Evolutionary conservation across 2,113 vertebrate species (phyloP).

Genomic region (Hyaena hyaena): DNA sequence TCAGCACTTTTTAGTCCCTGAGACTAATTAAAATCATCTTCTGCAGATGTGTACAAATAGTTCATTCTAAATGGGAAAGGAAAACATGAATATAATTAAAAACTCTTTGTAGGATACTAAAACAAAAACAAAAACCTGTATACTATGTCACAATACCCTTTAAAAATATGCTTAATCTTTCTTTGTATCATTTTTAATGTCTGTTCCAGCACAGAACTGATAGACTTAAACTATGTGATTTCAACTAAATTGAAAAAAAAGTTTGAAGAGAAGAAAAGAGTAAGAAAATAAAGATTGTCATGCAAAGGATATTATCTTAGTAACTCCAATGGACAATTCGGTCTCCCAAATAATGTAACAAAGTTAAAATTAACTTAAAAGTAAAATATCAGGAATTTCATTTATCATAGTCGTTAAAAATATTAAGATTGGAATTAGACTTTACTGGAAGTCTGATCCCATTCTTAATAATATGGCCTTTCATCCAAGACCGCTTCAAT

Average conservation of each 20-base stretch:
- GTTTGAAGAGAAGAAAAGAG: not conserved
- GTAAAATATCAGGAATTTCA: not conserved
- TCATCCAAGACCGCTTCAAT: not conserved
- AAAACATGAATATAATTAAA: not conserved
- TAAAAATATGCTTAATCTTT: not conserved
- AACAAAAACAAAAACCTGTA: not conserved
- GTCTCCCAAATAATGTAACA: not conserved
- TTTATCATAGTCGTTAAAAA: not conserved
- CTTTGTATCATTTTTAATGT: not conserved
- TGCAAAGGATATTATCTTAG: not conserved
- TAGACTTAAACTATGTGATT: not conserved
- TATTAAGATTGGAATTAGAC: not conserved
- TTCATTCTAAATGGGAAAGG: not conserved
- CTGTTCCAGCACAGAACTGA: not conserved
- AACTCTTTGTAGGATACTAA: not conserved
- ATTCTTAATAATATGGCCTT: not conserved
- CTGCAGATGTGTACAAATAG: constrained; percentile 20
- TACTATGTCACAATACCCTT: not conserved
- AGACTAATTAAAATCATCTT: constrained; percentile 25
- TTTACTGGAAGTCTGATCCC: not conserved
- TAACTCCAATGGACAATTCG: not conserved
- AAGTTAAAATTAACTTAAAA: not conserved
- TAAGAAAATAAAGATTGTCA: not conserved
- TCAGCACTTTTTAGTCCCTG: not conserved
- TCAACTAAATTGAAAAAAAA: not conserved